Evolutionary conservation across 2,888 invertebrate species (phyloP).

Genomic region (Lysandra coridon): DNA sequence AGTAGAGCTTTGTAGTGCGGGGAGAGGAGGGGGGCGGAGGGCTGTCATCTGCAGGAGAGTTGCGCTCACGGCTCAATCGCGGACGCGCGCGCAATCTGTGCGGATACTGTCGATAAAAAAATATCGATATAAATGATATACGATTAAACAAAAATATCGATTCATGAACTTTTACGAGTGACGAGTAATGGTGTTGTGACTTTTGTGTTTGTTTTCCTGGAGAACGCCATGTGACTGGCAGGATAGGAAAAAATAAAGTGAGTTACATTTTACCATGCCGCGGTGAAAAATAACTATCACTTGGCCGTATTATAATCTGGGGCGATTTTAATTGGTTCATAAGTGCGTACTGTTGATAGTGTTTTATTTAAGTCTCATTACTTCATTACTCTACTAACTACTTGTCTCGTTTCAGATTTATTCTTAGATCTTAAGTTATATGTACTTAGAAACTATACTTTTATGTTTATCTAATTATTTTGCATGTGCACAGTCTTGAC

Average conservation of each 20-base stretch:
- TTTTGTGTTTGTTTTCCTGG: neutral
- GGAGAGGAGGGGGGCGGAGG: constrained; percentile 35
- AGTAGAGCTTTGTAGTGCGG: constrained; percentile 36
- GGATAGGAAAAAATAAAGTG: constrained; percentile 1
- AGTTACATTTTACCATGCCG: neutral
- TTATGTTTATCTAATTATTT: neutral
- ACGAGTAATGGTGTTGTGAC: neutral
- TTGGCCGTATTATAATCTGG: neutral
- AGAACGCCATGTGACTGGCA: constrained; percentile 9
- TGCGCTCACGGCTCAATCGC: constrained; percentile 52
- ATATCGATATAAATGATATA: too few relatives aligned
- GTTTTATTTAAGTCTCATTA: neutral
- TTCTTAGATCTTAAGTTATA: neutral
- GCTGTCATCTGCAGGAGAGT: constrained; percentile 41
- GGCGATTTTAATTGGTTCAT: neutral
- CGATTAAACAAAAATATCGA: constrained; percentile 38
- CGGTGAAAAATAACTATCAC: neutral
- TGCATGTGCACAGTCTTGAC: neutral
- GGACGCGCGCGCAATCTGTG: constrained; percentile 59
- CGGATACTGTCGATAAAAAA: constrained; percentile 44
- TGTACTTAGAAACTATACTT: neutral
- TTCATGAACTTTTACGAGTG: constrained; percentile 7
- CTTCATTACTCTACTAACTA: neutral
- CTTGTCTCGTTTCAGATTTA: neutral
- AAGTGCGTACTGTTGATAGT: neutral